phyloP scores from a whole-genome alignment of 92 coral and sea anemone species.

The Zoanthus solanderi region DNA sequence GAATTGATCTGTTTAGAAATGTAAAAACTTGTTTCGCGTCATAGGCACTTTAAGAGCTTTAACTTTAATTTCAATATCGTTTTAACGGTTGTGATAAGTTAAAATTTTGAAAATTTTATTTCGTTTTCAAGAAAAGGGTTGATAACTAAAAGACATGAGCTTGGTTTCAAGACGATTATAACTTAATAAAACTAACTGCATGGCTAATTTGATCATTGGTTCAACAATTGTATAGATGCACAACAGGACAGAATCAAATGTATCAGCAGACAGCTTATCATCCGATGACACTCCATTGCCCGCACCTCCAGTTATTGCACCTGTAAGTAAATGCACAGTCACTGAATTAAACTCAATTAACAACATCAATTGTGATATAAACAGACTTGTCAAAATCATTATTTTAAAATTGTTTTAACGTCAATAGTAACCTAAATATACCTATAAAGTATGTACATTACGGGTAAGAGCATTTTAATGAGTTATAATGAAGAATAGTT shows the following conservation, averaged over 20 bases:
- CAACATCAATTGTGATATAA: constrained; percentile 2
- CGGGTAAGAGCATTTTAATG: too few relatives aligned
- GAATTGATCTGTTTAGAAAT: too few relatives aligned
- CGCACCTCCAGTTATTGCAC: constrained; percentile 76
- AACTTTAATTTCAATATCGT: too few relatives aligned
- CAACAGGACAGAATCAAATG: constrained; percentile 68
- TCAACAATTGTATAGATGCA: constrained; percentile 30
- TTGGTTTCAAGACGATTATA: too few relatives aligned
- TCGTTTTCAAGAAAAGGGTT: not conserved
- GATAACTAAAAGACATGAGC: too few relatives aligned
- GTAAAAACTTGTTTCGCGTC: too few relatives aligned
- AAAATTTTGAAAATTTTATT: not conserved
- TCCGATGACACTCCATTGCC: constrained; percentile 76
- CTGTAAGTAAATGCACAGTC: constrained; percentile 41
- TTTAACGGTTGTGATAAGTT: not conserved
- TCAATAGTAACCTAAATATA: not conserved
- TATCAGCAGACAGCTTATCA: constrained; percentile 80
- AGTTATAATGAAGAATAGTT: too few relatives aligned
- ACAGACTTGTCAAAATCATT: constrained; percentile 1
- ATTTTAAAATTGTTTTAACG: not conserved
- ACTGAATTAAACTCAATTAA: not conserved
- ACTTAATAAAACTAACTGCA: not conserved
- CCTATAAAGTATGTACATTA: not conserved
- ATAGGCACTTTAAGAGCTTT: too few relatives aligned
- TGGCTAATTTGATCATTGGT: constrained; percentile 6